Conservation (phyloP, 2,888 invertebrate species). For the Troilus luridus region DNA sequence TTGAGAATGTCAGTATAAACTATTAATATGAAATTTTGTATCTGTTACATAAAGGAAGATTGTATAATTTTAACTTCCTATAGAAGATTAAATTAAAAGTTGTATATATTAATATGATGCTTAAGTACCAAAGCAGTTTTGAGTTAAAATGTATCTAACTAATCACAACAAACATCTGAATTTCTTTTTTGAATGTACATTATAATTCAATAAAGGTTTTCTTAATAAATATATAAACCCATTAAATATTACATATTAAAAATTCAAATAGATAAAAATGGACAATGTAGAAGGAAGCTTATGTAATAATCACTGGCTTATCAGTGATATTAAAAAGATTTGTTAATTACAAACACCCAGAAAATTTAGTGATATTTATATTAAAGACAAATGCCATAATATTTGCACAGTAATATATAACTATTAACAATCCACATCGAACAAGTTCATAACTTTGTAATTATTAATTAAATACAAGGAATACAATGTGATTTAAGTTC, state of each 20-base stretch:
- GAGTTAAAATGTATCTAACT: neutral
- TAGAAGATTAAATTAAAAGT: neutral
- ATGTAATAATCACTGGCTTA: neutral
- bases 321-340: neutral
- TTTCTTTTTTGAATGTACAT: neutral
- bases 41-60: neutral
- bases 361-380: neutral
- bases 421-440: neutral
- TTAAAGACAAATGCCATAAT: neutral
- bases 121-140: neutral
- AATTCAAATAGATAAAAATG: neutral
- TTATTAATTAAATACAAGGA: neutral
- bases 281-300: neutral
- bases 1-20: neutral
- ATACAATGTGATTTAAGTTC: neutral
- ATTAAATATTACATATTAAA: neutral
- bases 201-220: neutral
- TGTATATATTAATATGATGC: neutral
- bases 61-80: neutral
- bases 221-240: neutral
- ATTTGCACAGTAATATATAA: neutral
- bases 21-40: neutral
- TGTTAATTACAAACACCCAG: neutral
- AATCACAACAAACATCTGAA: neutral
- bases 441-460: neutral